phyloP scores from a whole-genome alignment of 2,113 vertebrate species.

The Pterocles gutturalis region DNA sequence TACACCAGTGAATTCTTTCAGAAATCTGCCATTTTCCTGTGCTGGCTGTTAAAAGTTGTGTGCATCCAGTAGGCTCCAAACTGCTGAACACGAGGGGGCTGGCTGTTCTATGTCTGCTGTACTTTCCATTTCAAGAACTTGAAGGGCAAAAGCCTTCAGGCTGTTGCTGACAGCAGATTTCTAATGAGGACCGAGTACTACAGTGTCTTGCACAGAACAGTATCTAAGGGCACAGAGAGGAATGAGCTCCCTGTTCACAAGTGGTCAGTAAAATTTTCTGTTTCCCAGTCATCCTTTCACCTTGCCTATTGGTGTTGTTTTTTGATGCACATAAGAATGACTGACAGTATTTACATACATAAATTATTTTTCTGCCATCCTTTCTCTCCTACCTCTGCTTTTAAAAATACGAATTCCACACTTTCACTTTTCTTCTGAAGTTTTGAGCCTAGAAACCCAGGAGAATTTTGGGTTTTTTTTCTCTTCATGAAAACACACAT shows the following conservation, averaged over 20 bases:
- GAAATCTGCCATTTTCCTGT: background rate
- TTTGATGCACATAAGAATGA: background rate
- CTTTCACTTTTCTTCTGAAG: background rate
- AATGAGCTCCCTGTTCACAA: background rate
- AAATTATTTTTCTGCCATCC: background rate
- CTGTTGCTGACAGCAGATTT: constrained; percentile 14
- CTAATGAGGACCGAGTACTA: background rate
- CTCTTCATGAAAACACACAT: background rate
- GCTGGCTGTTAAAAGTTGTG: background rate
- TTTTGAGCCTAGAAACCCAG: background rate
- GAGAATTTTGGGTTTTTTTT: background rate
- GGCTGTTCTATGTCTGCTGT: background rate
- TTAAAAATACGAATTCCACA: background rate
- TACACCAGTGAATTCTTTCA: background rate
- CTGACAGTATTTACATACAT: background rate
- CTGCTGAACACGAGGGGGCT: background rate
- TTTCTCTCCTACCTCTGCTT: background rate
- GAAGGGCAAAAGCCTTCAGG: background rate
- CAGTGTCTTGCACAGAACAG: background rate
- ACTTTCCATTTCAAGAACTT: background rate
- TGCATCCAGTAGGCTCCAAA: background rate
- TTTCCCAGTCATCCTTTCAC: background rate
- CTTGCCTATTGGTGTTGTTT: background rate
- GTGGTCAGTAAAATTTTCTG: background rate
- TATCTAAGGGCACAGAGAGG: background rate